These are phyloP conservation scores for Elmis aenea DNA, from an alignment of 2,888 invertebrate species.

Conservation along the genomic window DNA sequence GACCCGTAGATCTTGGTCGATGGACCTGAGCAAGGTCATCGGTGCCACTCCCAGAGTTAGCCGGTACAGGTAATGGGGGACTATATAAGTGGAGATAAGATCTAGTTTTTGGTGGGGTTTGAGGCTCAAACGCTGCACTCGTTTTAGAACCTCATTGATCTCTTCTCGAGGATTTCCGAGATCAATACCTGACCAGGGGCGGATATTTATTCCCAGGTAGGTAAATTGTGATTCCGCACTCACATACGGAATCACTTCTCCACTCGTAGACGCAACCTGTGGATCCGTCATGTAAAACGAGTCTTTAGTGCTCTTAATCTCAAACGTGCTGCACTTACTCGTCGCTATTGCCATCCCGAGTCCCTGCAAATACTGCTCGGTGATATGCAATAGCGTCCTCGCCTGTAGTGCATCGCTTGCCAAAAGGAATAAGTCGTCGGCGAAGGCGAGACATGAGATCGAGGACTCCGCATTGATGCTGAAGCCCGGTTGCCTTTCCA, in stretches of 20 bases:
- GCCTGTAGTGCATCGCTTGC: conserved; percentile 1
- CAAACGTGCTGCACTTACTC: not conserved
- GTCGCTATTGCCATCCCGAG: conserved; percentile 1
- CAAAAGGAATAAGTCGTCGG: conserved; percentile 6
- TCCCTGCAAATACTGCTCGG: not conserved
- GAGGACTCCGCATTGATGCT: conserved; percentile 13
- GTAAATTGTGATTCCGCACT: not conserved
- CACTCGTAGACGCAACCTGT: not conserved
- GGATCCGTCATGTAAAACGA: conserved; percentile 5
- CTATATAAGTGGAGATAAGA: conserved; percentile 33
- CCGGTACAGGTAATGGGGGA: conserved; percentile 39
- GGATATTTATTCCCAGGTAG: not conserved
- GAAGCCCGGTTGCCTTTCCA: conserved; percentile 25
- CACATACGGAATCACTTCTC: conserved; percentile 1
- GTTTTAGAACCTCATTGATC: not conserved
- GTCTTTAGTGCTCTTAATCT: not conserved
- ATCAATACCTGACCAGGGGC: not conserved
- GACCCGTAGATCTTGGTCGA: conserved; percentile 1
- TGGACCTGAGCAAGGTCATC: conserved; percentile 3
- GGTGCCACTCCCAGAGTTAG: conserved; percentile 32
- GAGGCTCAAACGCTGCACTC: not conserved
- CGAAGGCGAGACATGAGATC: conserved; percentile 7
- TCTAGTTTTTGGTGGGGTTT: conserved; percentile 4
- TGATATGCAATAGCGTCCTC: not conserved
- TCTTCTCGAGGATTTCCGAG: not conserved